Conservation (phyloP, 2,113 vertebrate genomes). For the Narcine bancroftii region DNA sequence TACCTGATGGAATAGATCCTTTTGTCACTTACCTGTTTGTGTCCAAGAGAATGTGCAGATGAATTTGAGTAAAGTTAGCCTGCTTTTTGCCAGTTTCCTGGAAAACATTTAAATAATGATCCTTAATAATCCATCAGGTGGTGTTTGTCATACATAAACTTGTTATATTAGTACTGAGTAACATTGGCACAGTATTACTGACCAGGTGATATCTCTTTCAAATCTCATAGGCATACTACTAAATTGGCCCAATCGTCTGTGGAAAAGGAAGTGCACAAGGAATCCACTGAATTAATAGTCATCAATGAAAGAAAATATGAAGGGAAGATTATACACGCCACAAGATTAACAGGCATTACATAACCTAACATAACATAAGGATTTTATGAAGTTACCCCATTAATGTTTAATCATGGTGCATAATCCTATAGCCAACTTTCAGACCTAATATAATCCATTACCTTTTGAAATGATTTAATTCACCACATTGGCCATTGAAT, state of each 20-base stretch:
- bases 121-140: neutral
- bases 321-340: neutral
- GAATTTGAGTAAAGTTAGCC: neutral
- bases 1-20: neutral
- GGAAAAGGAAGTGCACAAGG: neutral
- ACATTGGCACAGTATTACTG: neutral
- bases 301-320: neutral
- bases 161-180: neutral
- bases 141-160: neutral
- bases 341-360: too few relatives aligned
- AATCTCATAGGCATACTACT: neutral
- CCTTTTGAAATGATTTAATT: too few relatives aligned
- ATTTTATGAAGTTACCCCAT: too few relatives aligned
- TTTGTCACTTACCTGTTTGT: conserved; percentile 15
- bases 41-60: neutral
- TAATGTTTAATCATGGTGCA: too few relatives aligned
- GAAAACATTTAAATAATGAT: neutral
- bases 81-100: neutral
- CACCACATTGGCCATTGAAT: neutral
- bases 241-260: neutral
- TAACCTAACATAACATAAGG: too few relatives aligned
- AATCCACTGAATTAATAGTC: neutral
- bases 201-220: neutral
- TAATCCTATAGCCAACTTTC: too few relatives aligned
- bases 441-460: too few relatives aligned